Base-by-base conservation (phyloP, 2,113 vertebrate species). In the Phodopus roborovskii region DNA sequence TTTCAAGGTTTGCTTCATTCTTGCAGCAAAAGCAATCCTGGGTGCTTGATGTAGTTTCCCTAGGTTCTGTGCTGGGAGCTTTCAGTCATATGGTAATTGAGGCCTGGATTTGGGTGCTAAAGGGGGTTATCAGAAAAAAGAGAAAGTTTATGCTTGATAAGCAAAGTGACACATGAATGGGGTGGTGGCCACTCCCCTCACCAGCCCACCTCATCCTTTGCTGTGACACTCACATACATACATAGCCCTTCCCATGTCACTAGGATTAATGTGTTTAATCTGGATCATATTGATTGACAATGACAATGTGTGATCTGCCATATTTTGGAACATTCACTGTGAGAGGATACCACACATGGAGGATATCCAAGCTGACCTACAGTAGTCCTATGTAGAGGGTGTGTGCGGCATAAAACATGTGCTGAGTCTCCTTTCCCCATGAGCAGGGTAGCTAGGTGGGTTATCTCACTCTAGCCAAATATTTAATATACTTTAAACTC, bases 141-240 rank as follows among this genome's bases (percentile, higher is more conserved):
- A 1, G 71, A 33, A 75, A 4, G 2, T 28, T 42, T 26, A 42
- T 28, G n/a, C 26, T 26, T 3, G 3, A 28, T 62, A 50, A 45
- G 58, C 58, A 84, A 28, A 45, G 28, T 30, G 26, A 64, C 30
- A 7, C n/a, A 11, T 28, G 58, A 22, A 11, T 3, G 28, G 15
- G 1, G 1, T 16, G 1, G 36, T 33, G 36, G 22, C 15, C 42
- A 28, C 45, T 0, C 7, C n/a, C n/a, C 7, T 30, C 6, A 7
- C 3, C 75, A 60, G 28, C 17, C 4, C 16, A 3, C 17, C 24
- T 13, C 17, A 39, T 4, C 39, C 77, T 91, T 62, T 53, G 20
- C n/a, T 22, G 45, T 28, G 58, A 3, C 50, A 70, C 2, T 53
- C 11, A 16, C 6, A 15, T 24, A 7, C 56, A 60, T 10, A 70